Percentiles rank a stretch among this genome's conserved stretches.
phyloP scores from a whole-genome alignment of 2,113 vertebrate genomes.

The Phycodurus eques region DNA sequence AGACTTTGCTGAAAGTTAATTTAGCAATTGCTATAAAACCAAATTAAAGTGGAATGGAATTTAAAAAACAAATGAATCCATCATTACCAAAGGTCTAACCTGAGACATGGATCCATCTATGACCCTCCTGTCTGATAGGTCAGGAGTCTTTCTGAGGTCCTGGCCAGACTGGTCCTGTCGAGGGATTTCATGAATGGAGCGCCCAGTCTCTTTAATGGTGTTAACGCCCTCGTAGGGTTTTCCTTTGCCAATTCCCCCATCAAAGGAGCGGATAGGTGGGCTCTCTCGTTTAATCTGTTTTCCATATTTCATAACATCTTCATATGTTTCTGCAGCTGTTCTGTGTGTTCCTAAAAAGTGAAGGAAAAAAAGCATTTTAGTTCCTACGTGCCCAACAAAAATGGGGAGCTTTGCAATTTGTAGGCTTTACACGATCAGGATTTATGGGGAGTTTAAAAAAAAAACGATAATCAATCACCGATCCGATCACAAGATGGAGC shows the following conservation, averaged over 20 bases:
- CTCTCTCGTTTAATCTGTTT: constrained; percentile 96
- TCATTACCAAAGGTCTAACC: constrained; percentile 63
- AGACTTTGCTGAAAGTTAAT: background rate
- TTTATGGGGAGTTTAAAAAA: too few relatives aligned
- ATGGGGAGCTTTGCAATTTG: background rate
- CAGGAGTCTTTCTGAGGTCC: constrained; percentile 90
- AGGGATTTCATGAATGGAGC: constrained; percentile 98
- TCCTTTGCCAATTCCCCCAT: constrained; percentile 93
- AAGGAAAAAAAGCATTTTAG: constrained; percentile 8
- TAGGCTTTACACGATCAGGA: too few relatives aligned
- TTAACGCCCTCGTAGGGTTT: constrained; percentile 94
- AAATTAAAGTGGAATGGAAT: background rate
- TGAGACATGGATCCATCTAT: constrained; percentile 92
- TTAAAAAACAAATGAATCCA: background rate
- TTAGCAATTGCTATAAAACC: background rate
- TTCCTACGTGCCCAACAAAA: background rate
- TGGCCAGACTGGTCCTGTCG: constrained; percentile 85
- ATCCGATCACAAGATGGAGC: too few relatives aligned
- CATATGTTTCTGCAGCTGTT: constrained; percentile 84
- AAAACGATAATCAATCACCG: too few relatives aligned
- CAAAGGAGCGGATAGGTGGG: constrained; percentile 87
- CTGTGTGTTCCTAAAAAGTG: constrained; percentile 86
- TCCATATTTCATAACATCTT: constrained; percentile 90
- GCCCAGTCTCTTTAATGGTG: constrained; percentile 97
- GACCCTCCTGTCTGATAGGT: constrained; percentile 79